These are phyloP conservation scores for Podabrus alpinus DNA, from an alignment of 2,888 invertebrate genomes.

Conservation along the genomic window DNA sequence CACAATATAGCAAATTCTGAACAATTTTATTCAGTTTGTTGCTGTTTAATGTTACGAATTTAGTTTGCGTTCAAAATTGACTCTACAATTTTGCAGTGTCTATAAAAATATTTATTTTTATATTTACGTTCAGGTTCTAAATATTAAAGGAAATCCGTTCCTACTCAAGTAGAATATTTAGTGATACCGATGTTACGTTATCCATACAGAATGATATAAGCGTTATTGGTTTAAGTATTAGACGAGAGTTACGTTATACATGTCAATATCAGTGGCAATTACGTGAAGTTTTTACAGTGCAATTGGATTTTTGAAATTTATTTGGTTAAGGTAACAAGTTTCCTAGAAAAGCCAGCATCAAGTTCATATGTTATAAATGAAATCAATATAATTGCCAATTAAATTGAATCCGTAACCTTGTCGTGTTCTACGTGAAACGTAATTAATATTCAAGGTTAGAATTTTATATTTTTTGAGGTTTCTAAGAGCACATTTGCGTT, in stretches of 20 bases:
- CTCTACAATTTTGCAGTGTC: not conserved
- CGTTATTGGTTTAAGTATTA: not conserved
- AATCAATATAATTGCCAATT: not conserved
- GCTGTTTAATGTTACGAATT: not conserved
- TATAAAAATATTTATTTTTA: not conserved
- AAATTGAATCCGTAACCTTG: not conserved
- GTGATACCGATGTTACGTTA: not conserved
- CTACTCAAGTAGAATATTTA: slow-evolving; percentile 3
- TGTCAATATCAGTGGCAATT: not conserved
- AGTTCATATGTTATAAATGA: not conserved
- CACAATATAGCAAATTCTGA: not conserved
- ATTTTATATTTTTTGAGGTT: not conserved
- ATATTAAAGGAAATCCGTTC: slow-evolving; percentile 1
- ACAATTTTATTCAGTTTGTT: not conserved
- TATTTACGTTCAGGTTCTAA: not conserved
- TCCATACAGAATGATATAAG: not conserved
- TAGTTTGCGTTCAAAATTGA: not conserved
- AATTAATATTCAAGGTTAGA: not conserved
- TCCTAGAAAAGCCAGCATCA: not conserved
- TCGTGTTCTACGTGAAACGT: not conserved
- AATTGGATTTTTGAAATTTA: not conserved
- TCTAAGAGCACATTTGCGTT: too few species aligned
- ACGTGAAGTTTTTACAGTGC: not conserved
- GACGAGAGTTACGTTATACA: not conserved
- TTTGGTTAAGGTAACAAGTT: not conserved